Evolutionary conservation across 2,797 vertebrate species (phyloP).

Genomic region (Gila robusta): DNA sequence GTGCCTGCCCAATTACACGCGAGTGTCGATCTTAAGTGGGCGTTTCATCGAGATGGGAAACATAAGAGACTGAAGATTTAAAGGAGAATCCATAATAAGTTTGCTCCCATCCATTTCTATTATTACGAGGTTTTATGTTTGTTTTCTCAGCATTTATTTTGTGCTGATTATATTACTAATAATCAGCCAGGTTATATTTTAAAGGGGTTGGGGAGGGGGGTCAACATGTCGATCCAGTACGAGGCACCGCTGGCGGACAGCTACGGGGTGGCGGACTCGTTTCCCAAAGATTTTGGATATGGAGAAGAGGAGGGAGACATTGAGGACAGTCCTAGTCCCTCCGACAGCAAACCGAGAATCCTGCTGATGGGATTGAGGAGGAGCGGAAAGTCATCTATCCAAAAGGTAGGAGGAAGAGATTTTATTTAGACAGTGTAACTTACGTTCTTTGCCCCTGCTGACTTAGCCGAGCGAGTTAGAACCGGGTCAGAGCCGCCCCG

Average conservation of each 20-base stretch:
- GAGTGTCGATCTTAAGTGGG: conserved; percentile 62
- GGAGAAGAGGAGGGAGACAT: conserved; percentile 94
- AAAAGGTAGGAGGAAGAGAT: conserved; percentile 85
- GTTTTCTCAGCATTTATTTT: conserved; percentile 22
- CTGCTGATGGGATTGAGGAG: conserved; percentile 95
- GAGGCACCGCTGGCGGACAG: conserved; percentile 90
- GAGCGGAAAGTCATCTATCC: conserved; percentile 98
- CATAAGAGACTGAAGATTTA: conserved; percentile 69
- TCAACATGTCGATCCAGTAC: conserved; percentile 93
- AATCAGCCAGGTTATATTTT: conserved; percentile 56
- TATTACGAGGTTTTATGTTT: conserved; percentile 47
- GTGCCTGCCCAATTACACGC: conserved; percentile 69
- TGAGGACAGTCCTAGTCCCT: conserved; percentile 83
- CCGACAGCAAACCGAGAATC: conserved; percentile 94
- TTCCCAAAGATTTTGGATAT: conserved; percentile 98
- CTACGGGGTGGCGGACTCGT: conserved; percentile 91
- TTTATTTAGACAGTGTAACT: background rate
- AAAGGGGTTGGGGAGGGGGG: conserved; percentile 66
- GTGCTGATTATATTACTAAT: conserved; percentile 34
- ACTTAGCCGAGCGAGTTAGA: conserved; percentile 46
- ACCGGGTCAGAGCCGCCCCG: conserved; percentile 1
- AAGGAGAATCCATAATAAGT: conserved; percentile 72
- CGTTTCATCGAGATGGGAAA: conserved; percentile 76
- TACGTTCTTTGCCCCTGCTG: conserved; percentile 40
- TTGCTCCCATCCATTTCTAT: conserved; percentile 65